Evolutionary conservation across 2,888 invertebrate species (phyloP), one percentile per base, ranked within the genome.

Genomic region (Cacoxenus indagator): DNA sequence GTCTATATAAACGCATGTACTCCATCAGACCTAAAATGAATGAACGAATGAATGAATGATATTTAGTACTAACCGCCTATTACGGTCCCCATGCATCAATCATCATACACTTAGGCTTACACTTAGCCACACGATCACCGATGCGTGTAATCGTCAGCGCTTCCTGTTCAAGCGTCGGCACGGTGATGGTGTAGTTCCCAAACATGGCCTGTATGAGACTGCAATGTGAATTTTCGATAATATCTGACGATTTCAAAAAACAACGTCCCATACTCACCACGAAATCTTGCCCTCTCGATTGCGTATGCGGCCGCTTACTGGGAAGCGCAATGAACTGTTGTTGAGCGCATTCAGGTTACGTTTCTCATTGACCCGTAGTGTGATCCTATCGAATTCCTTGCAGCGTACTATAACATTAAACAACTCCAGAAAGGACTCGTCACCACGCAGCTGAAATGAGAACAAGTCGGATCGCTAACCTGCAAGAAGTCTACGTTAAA

Each of bases 201-300:
- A 95, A 89, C 6, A 91, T 89, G 0, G 94, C 93, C 90, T 95
- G 95, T 70, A 95, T 92, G 64, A 95, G 87, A 81, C 94, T 94
- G 85, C 76, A 86, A 82, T 62, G 31, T 31, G 6, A 19, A n/a
- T 17, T 8, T 5, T 24, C 51, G 2, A 9, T 54, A 22, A 2
- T n/a, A 22, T 5, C 3, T 24, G 19, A 24, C 24, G 4, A 22
- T 54, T 54, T 54, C 1, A 9, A 54, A 22, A n/a, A 55, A 11
- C 2, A 9, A 6, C 6, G n/a, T 48, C 3, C 64, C 55, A 48
- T 22, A 76, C 85, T 89, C 89, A 93, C 93, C 93, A 93, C 82
- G 92, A 93, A n/a, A 94, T 90, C 88, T 95, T 95, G 92, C 93
- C 93, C 76, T 92, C 91, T 65, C 90, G 88, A 1, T 91, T 92